Evolutionary conservation across 2,888 invertebrate species (phyloP), one percentile per base, ranked within the genome.

Genomic region (Sesia bembeciformis): DNA sequence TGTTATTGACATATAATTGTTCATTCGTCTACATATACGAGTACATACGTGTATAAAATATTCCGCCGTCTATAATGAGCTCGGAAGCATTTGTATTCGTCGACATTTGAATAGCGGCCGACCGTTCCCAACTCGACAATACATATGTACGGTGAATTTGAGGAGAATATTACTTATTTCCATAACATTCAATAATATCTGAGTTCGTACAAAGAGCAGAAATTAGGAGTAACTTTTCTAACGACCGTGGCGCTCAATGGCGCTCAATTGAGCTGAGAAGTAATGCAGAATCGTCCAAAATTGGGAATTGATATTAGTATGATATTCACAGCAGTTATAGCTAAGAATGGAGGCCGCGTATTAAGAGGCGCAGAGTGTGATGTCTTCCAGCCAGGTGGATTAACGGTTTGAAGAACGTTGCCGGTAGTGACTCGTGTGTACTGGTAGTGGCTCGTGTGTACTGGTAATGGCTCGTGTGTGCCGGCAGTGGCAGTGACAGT

Each of bases 51-150:
- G 40, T 50, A 46, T 42, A 23, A 49, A 46, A 54, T 49, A 40
- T 7, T 55, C 51, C 52, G 40, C 41, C 51, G 49, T 60, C 54
- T 63, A 66, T 72, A 73, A 74, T 74, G 69, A 75, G 70, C 60
- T 59, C 64, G 62, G 57, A 68, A 68, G 60, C 62, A 69, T 70
- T 69, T 64, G 64, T 68, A 68, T 73, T 52, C 66, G 60, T 62
- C 61, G 63, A 64, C 67, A 68, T 74, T 72, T 73, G 67, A 74
- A 76, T 68, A 68, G 67, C 60, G 56, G 57, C 60, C 60, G 57
- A 57, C 61, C 69, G 64, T 67, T 63, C 55, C 64, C 59, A 64
- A 69, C 70, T 65, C 57, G 64, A 65, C 62, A 63, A 62, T 60
- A 61, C 61, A 62, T 60, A 62, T 58, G 62, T 60, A 62, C 52